Evolutionary conservation across 2,113 vertebrate genomes (phyloP).

Genomic region (Athene cunicularia): DNA sequence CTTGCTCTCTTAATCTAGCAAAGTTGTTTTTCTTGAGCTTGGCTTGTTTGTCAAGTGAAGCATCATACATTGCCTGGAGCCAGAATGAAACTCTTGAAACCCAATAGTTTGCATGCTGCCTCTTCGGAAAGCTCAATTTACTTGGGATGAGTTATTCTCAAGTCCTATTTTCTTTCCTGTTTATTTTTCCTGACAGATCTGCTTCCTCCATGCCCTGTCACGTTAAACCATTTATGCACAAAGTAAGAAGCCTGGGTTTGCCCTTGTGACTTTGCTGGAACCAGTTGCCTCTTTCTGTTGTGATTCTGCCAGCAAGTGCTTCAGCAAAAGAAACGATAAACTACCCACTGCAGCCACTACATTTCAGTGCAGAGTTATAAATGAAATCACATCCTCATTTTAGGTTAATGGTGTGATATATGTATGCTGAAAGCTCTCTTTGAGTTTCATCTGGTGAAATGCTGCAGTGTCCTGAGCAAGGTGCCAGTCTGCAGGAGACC

Average conservation of each 20-base stretch:
- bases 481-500: neutral
- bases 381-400: neutral
- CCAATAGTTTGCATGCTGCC: neutral
- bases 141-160: constrained; percentile 14
- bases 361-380: neutral
- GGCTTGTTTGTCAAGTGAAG: constrained; percentile 26
- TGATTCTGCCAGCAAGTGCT: neutral
- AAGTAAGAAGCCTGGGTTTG: constrained; percentile 6
- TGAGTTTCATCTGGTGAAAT: neutral
- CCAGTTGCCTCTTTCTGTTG: neutral
- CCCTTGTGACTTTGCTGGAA: constrained; percentile 14
- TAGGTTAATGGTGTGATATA: neutral
- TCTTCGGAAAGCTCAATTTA: neutral
- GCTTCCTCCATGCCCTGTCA: neutral
- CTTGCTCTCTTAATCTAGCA: neutral
- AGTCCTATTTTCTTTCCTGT: constrained; percentile 13
- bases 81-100: constrained; percentile 16
- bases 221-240: neutral
- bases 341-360: neutral
- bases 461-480: neutral
- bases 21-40: constrained; percentile 5
- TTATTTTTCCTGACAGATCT: constrained; percentile 41
- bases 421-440: neutral
- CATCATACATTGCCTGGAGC: constrained; percentile 20
- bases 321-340: neutral